These are phyloP conservation scores for Ciconia stormi DNA, from an alignment of 2,113 vertebrate genomes.

Conservation along the genomic window DNA sequence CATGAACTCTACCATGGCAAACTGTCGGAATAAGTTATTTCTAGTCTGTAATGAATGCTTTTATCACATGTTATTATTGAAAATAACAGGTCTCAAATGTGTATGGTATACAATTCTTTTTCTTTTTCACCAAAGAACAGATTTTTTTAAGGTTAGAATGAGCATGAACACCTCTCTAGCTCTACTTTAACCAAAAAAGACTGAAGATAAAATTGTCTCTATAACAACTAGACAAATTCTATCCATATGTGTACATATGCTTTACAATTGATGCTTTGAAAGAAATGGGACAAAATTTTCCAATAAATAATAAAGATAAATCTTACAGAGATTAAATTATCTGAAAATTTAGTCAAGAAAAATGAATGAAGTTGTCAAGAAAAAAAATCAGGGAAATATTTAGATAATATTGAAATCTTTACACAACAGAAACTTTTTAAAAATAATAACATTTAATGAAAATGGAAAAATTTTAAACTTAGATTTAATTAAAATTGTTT, in stretches of 20 bases:
- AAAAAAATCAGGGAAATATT: neutral
- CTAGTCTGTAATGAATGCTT: constrained; percentile 61
- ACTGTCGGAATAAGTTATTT: constrained; percentile 66
- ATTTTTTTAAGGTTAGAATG: constrained; percentile 15
- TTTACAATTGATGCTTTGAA: neutral
- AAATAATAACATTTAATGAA: neutral
- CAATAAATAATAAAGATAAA: neutral
- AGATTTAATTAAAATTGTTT: neutral
- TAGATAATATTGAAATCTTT: neutral
- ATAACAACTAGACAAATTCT: neutral
- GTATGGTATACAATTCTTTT: constrained; percentile 34
- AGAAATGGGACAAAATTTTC: neutral
- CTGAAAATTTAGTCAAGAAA: neutral
- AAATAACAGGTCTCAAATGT: constrained; percentile 66
- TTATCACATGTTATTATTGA: constrained; percentile 63
- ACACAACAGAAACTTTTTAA: neutral
- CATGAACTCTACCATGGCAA: constrained; percentile 49
- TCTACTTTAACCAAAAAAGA: neutral
- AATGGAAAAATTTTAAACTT: neutral
- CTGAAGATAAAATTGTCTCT: neutral
- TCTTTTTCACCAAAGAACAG: constrained; percentile 23
- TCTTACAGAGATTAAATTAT: neutral
- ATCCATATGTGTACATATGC: neutral
- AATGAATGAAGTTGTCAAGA: neutral
- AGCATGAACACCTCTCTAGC: neutral